Base-by-base conservation (phyloP, 2,888 invertebrate species). In the Limnephilus auricula region DNA sequence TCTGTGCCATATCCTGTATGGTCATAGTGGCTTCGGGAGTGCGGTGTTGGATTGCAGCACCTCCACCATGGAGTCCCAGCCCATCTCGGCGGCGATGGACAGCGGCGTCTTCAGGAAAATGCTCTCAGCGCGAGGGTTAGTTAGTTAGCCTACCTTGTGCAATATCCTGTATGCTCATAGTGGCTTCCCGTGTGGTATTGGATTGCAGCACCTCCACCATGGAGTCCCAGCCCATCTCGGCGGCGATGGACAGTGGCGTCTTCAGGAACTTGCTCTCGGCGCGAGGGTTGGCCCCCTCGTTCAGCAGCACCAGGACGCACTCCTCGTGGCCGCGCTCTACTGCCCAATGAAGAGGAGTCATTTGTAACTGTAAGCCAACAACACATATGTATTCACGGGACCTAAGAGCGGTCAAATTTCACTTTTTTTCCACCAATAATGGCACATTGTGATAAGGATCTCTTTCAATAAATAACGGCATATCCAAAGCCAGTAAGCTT, bases 321-420 rank as follows among this genome's bases (percentile, higher is more conserved):
- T 96, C 96, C 37, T 96, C 94, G 95, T 98, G 98, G 0, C 97
- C 97, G 94, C 98, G 97, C 95, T 98, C 98, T 82, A 98, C 98
- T 10, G 99, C 99, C 99, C 99, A 99, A 95, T 99, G 99, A 91
- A 99, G 96, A 79, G 99, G 98, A 82, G 99, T 99, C 99, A 98
- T 98, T 94, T 97, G 97, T 31, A 98, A 95, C 98, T 98, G 94
- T 85, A 95, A 94, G 78, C 34, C 18, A 40, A n/a, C 65, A 65
- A 65, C 50, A 50, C 13, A 50, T 65, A 65, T 25, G 25, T 65
- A 65, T 65, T 65, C 25, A 65, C n/a, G 9, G 65, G 65, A n/a
- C 25, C 25, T n/a, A 65, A 65, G 25, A 65, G 25, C 65, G n/a
- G 25, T 65, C 65, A 65, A 65, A n/a, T 65, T 5, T 65, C 2